Evolutionary conservation across 2,113 vertebrate species (phyloP), one percentile per base, ranked within the genome.

Genomic region (Promerops cafer): DNA sequence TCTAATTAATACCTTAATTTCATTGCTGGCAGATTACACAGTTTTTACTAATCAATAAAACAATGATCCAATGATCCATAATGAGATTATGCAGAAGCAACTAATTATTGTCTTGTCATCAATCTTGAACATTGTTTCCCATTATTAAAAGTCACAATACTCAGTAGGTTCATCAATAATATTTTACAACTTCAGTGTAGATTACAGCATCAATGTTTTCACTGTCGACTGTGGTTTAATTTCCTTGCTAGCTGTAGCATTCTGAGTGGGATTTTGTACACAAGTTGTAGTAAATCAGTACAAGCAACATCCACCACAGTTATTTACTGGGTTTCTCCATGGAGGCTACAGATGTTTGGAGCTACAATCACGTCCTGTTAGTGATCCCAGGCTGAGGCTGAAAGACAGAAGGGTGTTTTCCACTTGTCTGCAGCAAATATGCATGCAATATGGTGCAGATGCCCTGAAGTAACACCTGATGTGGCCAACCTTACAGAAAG

Each of bases 41-140:
- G 27, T 13, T 87, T 90, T 92, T 79, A 81, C 59, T 82, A 89
- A 92, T 89, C 68, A 87, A 79, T 90, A 91, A 93, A 57, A 79
- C 20, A 93, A 65, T 76, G 61, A 79, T 82, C 28, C 28, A n/a
- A n/a, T n/a, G n/a, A n/a, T n/a, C 72, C 26, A 69, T 60, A 91
- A 93, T 76, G 70, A 92, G 40, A 79, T 84, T 84, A 54, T 39
- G 70, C 33, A 77, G 40, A 24, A 84, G 19, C 31, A 83, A 82
- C 60, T 92, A 78, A 91, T 92, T 40, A 79, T 92, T 94, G n/a
- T 59, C 84, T 75, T 45, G 63, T 89, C 31, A 94, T 79, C 61
- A 78, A 6, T 84, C 39, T 87, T 26, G 35, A 78, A 77, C 40
- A 63, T 23, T 71, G 7, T 63, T 87, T 56, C 44, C 33, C 11